Percentiles rank a stretch among this genome's conserved stretches.
phyloP scores from a whole-genome alignment of 1,140 invertebrate species.

The Pygmarrhopalites habei region DNA sequence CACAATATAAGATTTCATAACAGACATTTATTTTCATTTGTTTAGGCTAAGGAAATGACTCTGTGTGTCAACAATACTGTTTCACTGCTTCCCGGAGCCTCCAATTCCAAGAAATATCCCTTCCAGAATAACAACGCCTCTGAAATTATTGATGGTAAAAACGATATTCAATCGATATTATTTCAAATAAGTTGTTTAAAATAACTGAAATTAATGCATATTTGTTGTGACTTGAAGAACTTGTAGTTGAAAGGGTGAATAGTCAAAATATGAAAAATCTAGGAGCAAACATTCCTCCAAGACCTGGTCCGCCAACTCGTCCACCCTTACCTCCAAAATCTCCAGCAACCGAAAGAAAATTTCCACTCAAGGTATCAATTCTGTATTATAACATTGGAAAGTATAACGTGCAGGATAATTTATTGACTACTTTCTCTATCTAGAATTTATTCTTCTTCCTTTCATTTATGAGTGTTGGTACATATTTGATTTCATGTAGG shows the following conservation, averaged over 20 bases:
- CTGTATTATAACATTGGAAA: background rate
- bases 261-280: constrained; percentile 7
- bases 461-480: background rate
- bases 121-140: background rate
- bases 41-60: constrained; percentile 74
- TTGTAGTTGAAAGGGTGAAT: constrained; percentile 4
- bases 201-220: constrained; percentile 4
- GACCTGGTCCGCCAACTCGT: constrained; percentile 34
- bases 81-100: constrained; percentile 50
- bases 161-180: background rate
- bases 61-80: constrained; percentile 75
- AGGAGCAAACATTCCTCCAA: constrained; percentile 18
- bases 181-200: background rate
- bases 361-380: constrained; percentile 14
- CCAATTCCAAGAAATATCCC: background rate
- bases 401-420: background rate
- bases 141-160: background rate
- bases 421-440: background rate
- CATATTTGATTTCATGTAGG: background rate
- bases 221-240: constrained; percentile 7
- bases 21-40: no score
- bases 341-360: constrained; percentile 35
- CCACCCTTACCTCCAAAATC: constrained; percentile 37
- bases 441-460: background rate
- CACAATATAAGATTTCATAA: no score